phyloP scores from a whole-genome alignment of 2,797 vertebrate species.

The Danio choprae region DNA sequence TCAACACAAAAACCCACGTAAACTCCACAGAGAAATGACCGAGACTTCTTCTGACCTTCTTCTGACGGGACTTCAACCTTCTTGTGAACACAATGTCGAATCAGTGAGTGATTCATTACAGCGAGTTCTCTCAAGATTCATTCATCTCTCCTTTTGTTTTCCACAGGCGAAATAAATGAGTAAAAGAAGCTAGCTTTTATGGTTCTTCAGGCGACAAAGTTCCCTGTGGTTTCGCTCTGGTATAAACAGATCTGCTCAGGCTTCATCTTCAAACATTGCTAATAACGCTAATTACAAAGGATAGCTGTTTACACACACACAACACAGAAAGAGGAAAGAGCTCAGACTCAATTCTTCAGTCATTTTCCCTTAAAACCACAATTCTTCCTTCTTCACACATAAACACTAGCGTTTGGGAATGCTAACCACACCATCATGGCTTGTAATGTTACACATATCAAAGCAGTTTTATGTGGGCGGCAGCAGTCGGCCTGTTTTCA shows the following conservation, averaged over 20 bases:
- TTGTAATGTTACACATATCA: conserved; percentile 35
- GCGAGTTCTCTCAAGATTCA: neutral
- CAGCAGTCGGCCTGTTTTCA: neutral
- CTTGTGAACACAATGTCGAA: no score
- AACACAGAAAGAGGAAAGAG: neutral
- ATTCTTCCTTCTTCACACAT: conserved; percentile 33
- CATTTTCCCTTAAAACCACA: conserved; percentile 31
- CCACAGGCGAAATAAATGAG: neutral
- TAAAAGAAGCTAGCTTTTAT: conserved; percentile 20
- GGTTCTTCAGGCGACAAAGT: neutral
- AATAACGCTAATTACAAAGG: neutral
- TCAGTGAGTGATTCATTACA: neutral
- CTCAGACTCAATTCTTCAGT: neutral
- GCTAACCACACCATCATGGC: conserved; percentile 24
- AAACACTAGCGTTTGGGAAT: conserved; percentile 38
- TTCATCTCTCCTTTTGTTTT: neutral
- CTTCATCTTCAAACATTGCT: conserved; percentile 18
- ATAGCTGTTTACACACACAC: neutral
- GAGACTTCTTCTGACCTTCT: no score
- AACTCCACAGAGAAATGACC: no score
- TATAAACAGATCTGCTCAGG: conserved; percentile 7
- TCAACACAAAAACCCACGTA: no score
- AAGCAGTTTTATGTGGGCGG: conserved; percentile 7
- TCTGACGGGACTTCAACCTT: no score
- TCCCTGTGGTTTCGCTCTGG: neutral